Evolutionary conservation across 2,797 vertebrate species (phyloP).

Genomic region (Decapterus maruadsi): DNA sequence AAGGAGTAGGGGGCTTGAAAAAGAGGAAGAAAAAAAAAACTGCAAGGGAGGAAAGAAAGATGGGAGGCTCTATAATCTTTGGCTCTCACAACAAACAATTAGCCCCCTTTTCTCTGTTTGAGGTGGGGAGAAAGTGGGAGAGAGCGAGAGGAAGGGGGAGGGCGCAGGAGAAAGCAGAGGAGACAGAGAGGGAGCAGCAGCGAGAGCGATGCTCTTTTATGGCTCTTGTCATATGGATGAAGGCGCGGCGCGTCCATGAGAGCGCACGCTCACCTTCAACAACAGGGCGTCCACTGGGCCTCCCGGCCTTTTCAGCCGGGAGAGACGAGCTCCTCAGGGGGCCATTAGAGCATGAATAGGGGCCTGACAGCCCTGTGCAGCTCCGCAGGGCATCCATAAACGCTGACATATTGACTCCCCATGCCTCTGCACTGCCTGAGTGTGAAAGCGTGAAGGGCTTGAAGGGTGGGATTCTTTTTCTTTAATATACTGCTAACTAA

Average conservation of each 20-base stretch:
- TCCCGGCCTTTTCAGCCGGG: constrained; percentile 86
- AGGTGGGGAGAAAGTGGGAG: constrained; percentile 70
- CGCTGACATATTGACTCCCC: constrained; percentile 92
- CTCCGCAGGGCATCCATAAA: constrained; percentile 93
- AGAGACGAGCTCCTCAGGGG: constrained; percentile 94
- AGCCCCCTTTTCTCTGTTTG: constrained; percentile 83
- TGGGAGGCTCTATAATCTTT: constrained; percentile 86
- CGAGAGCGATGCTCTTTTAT: constrained; percentile 89
- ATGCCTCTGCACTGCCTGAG: constrained; percentile 88
- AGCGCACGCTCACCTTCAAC: constrained; percentile 90
- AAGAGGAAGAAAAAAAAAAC: constrained; percentile 78
- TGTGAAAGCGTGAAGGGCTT: constrained; percentile 88
- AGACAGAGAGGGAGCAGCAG: constrained; percentile 76
- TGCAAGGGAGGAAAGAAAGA: constrained; percentile 76
- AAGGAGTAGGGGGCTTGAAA: constrained; percentile 76
- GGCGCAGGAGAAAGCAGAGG: constrained; percentile 61
- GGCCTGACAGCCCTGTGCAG: constrained; percentile 90
- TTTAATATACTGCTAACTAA: constrained; percentile 63
- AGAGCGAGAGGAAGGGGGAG: neutral
- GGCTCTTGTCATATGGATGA: constrained; percentile 91
- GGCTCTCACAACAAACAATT: constrained; percentile 90
- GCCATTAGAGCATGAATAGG: constrained; percentile 91
- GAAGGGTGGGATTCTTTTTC: constrained; percentile 76
- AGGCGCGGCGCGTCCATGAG: constrained; percentile 84
- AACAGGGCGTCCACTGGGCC: constrained; percentile 87